A percentile compares a stretch with the other conserved stretches of the same genome.
Evolutionary conservation across 1,140 invertebrate genomes (phyloP).

Genomic region (Lethocerus indicus): DNA sequence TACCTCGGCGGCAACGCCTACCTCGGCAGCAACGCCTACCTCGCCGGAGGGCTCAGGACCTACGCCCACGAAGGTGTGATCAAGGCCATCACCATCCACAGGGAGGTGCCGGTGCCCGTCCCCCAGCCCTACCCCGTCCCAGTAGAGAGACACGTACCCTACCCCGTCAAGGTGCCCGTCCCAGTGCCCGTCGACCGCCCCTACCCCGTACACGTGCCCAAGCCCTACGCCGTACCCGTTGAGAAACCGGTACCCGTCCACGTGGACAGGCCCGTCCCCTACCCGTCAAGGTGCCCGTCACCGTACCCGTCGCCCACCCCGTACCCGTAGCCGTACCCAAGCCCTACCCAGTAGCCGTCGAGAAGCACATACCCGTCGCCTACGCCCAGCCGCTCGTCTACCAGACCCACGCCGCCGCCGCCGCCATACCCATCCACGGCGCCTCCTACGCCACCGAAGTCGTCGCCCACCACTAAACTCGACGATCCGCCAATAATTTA

Average conservation of each 20-base stretch:
- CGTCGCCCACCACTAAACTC: no score
- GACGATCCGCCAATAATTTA: no score
- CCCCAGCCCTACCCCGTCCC: constrained; percentile 36
- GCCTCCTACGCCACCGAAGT: no score
- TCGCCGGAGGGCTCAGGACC: constrained; percentile 10
- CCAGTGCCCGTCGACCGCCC: constrained; percentile 37
- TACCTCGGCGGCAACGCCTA: not conserved
- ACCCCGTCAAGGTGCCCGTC: constrained; percentile 43
- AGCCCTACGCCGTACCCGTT: constrained; percentile 36
- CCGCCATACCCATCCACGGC: no score
- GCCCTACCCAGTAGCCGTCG: constrained; percentile 24
- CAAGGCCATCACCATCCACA: constrained; percentile 28
- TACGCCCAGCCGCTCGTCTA: constrained; percentile 16
- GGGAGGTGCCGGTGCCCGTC: constrained; percentile 32
- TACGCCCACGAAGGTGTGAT: constrained; percentile 23
- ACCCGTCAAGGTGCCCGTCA: constrained; percentile 21
- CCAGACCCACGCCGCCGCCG: no score
- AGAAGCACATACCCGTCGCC: constrained; percentile 41
- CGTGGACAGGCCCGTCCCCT: constrained; percentile 31
- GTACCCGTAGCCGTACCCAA: constrained; percentile 15
- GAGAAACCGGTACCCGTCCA: constrained; percentile 38
- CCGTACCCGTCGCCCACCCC: constrained; percentile 24
- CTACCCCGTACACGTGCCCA: constrained; percentile 30
- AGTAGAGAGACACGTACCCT: constrained; percentile 22
- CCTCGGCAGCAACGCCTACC: not conserved